Evolutionary conservation across 2,888 invertebrate genomes (phyloP).

Genomic region (Idaea biselata): DNA sequence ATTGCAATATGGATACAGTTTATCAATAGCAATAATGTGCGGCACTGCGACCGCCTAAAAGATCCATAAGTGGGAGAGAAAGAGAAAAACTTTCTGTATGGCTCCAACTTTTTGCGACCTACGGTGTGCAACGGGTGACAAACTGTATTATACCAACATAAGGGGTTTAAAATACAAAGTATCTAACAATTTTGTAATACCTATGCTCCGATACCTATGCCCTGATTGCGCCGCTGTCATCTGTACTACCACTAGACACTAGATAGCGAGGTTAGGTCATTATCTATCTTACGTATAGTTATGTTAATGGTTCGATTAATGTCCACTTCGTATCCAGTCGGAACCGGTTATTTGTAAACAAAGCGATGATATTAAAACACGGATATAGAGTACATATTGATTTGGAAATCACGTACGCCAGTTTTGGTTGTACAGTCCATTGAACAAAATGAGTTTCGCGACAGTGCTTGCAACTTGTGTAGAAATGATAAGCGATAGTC

Average conservation of each 20-base stretch:
- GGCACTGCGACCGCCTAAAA: no score
- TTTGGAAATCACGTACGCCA: constrained; percentile 1
- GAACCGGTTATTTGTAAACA: constrained; percentile 23
- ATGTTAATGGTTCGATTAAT: constrained; percentile 28
- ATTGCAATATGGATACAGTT: no score
- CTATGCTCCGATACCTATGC: constrained; percentile 18
- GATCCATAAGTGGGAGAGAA: no score
- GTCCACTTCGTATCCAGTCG: constrained; percentile 31
- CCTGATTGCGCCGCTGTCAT: constrained; percentile 8
- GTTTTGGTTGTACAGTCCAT: constrained; percentile 10
- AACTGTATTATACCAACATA: background rate
- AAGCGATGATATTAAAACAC: constrained; percentile 4
- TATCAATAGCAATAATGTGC: no score
- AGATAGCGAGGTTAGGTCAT: constrained; percentile 33
- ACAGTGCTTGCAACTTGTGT: no score
- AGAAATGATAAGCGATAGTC: no score
- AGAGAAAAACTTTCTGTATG: no score
- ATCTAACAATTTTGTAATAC: background rate
- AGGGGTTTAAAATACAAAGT: background rate
- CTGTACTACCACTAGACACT: constrained; percentile 23
- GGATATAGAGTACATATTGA: background rate
- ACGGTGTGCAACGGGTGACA: background rate
- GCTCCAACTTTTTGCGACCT: no score
- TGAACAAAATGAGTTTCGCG: no score
- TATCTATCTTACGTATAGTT: constrained; percentile 26